Evolutionary conservation across 2,113 vertebrate species (phyloP).

Genomic region (Psephotus haematonotus): DNA sequence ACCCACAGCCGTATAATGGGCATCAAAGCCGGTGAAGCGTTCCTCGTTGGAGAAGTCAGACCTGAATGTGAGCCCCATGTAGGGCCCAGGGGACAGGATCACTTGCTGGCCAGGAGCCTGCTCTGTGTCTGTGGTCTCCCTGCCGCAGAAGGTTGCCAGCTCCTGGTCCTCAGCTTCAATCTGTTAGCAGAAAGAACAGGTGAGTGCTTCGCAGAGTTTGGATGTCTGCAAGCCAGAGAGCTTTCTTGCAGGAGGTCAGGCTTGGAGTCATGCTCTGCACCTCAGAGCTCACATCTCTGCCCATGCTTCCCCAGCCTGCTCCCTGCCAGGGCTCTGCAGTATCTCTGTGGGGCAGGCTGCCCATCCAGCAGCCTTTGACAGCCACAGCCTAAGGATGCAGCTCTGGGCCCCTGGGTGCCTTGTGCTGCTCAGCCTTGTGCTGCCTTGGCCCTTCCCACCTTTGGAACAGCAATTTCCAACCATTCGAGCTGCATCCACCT

Average conservation of each 20-base stretch:
- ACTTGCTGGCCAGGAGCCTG: constrained; percentile 80
- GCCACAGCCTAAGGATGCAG: neutral
- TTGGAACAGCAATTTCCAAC: neutral
- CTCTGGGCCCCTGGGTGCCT: neutral
- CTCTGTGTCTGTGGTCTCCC: constrained; percentile 88
- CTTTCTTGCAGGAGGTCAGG: neutral
- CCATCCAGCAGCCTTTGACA: neutral
- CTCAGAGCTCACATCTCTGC: neutral
- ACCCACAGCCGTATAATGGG: constrained; percentile 91
- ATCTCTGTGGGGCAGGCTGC: neutral
- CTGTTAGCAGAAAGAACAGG: constrained; percentile 63
- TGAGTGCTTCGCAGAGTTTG: neutral
- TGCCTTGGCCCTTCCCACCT: neutral
- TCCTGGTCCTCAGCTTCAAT: constrained; percentile 85
- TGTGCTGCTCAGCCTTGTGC: neutral
- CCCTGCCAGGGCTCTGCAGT: neutral
- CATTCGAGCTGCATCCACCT: neutral
- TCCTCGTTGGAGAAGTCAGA: constrained; percentile 97
- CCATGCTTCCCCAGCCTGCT: neutral
- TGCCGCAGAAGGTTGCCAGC: constrained; percentile 88
- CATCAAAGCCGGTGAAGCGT: constrained; percentile 88
- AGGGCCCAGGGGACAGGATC: constrained; percentile 80
- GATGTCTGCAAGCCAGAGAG: neutral
- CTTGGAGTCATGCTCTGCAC: neutral
- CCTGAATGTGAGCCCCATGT: constrained; percentile 83